Base-by-base conservation (phyloP, 2,797 vertebrate species). In the Peromyscus eremicus region DNA sequence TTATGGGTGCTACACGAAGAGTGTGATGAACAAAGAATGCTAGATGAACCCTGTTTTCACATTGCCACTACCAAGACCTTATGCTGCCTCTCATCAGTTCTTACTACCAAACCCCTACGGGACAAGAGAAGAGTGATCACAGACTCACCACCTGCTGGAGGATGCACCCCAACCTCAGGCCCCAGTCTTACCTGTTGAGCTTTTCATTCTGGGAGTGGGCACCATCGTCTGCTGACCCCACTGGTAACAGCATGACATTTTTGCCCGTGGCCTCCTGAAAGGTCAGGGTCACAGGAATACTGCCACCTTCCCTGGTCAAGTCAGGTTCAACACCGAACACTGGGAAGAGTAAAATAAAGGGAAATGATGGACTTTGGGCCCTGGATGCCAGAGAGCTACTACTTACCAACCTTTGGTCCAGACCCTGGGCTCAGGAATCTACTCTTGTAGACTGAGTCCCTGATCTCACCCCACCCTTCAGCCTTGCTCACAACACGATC, bases 171-270 rank as follows among this genome's bases (percentile, higher is more conserved):
- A 5, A 55, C 34, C 1, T 5, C 4, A 19, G 86, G 7, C 19
- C 2, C 10, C 6, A 2, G 68, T 17, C 90, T 95, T 97, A 99
- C 99, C 99, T 99, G 98, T 99, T 99, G 91, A 99, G 77, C 96
- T 99, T 99, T 95, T 99, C 99, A 40, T 99, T 99, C 98, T 99
- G 99, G 14, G 99, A 99, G 98, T 99, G 99, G 46, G 99, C 99
- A 0, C 99, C 99, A 3, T 99, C 99, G 37, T 99, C 99, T 0
- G 99, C 99, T 12, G 99, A 99, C 29, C 99, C 99, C 25, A 99
- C 90, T 3, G 99, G 99, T 89, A 99, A 99, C 89, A 99, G 98
- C 99, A 99, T 99, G 86, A 99, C 99, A 6, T 99, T 99, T 83
- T 99, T 99, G 77, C 99, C 99, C 0, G 99, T 99, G 86, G 99